Conservation (phyloP, 2,113 vertebrate genomes). For the Jaculus jaculus region DNA sequence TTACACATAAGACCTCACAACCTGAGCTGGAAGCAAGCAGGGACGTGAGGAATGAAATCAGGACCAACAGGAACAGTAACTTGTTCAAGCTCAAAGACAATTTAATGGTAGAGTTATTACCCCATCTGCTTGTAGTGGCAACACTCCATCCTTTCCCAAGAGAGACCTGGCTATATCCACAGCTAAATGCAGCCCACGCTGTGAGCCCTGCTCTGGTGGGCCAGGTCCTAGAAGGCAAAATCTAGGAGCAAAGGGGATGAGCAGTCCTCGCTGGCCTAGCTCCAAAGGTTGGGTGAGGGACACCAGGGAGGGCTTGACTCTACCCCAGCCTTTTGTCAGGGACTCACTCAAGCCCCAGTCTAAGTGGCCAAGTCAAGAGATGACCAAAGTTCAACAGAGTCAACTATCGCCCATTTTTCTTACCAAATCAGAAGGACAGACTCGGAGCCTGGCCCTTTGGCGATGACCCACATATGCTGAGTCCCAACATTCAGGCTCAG, state of each 20-base stretch:
- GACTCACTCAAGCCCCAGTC: background rate
- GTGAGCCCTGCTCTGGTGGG: background rate
- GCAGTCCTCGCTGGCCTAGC: background rate
- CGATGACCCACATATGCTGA: background rate
- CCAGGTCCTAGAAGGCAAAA: background rate
- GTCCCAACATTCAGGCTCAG: background rate
- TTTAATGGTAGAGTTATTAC: background rate
- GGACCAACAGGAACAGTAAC: background rate
- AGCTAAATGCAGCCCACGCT: fast-evolving
- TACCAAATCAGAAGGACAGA: background rate
- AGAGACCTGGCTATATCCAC: background rate
- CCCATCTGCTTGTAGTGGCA: background rate
- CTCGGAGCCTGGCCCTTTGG: background rate
- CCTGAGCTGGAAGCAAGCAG: background rate
- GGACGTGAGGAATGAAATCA: background rate
- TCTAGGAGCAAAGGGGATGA: background rate
- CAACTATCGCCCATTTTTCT: background rate
- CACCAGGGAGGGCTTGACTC: background rate
- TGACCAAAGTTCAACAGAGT: background rate
- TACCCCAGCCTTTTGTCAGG: background rate
- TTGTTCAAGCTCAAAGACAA: background rate
- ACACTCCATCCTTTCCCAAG: background rate
- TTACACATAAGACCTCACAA: background rate
- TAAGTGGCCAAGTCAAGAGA: background rate
- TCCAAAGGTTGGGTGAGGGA: background rate